Evolutionary conservation across 2,888 invertebrate genomes (phyloP), one percentile per base, ranked within the genome.

Genomic region (Acanthococcus lagerstroemiae): DNA sequence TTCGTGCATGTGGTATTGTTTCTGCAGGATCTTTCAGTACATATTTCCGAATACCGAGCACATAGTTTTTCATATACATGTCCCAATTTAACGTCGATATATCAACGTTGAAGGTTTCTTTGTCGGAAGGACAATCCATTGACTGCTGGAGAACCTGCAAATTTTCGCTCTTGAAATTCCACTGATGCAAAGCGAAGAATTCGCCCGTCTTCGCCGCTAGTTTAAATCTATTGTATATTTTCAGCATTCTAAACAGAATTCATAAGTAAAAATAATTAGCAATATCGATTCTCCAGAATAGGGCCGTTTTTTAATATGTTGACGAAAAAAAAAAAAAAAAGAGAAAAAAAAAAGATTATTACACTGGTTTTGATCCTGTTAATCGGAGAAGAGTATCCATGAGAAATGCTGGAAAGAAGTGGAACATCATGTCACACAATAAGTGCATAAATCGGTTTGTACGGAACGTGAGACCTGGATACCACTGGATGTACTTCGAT

Each of bases 181-280:
- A 95, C 71, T 93, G 87, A 74, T 88, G 83, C 24, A 86, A 81
- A 0, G 91, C 87, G 74, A 94, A 95, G 74, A 88, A 94, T 73
- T 88, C 86, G 0, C 93, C 87, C 0, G 86, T 85, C 19, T 84
- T 81, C 0, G 89, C 84, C 0, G 90, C 87, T 73, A 84, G 81
- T 72, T 88, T 85, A 75, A 92, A 86, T 68, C 88, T 85, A 63
- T 82, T 83, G n/a, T 89, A 87, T 1, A 90, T 82, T 73, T 87
- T 89, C 76, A 92, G 81, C 85, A 92, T 90, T 70, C 90, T 90
- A 75, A 19, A 77, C 76, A 56, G 45, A 63, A 22, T 27, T 6
- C n/a, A n/a, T n/a, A n/a, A n/a, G n/a, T n/a, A n/a, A n/a, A n/a
- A n/a, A n/a, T n/a, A n/a, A n/a, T n/a, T n/a, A n/a, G n/a, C n/a